phyloP scores from a whole-genome alignment of 2,113 vertebrate genomes.

The Irena cyanogastra region DNA sequence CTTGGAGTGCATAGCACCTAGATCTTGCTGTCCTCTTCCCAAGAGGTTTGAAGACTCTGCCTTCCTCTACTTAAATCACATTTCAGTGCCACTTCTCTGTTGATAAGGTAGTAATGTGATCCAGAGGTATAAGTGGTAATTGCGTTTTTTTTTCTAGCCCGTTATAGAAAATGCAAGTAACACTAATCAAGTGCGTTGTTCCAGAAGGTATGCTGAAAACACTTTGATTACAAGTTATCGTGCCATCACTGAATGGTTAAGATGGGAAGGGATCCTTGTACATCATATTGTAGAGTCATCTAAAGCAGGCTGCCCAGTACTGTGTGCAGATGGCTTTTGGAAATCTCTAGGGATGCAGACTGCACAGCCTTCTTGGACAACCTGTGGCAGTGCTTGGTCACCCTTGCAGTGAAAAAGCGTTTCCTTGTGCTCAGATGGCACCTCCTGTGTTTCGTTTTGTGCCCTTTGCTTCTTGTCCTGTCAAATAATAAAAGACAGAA shows the following conservation, averaged over 20 bases:
- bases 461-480: not conserved
- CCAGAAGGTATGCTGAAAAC: not conserved
- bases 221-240: not conserved
- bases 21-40: accelerated
- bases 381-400: not conserved
- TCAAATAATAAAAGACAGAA: not conserved
- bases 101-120: not conserved
- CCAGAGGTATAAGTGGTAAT: not conserved
- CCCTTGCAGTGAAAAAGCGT: not conserved
- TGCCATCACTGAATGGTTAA: not conserved
- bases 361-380: not conserved
- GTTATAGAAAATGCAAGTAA: not conserved
- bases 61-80: not conserved
- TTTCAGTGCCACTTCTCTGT: not conserved
- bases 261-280: not conserved
- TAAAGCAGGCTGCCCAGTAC: not conserved
- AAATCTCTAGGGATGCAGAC: not conserved
- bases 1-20: accelerated
- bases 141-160: not conserved
- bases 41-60: not conserved
- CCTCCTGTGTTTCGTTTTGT: not conserved
- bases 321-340: not conserved
- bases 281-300: not conserved
- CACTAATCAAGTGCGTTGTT: accelerated
- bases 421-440: not conserved